Evolutionary conservation across 2,113 vertebrate species (phyloP).

Genomic region (Corythaixoides concolor): DNA sequence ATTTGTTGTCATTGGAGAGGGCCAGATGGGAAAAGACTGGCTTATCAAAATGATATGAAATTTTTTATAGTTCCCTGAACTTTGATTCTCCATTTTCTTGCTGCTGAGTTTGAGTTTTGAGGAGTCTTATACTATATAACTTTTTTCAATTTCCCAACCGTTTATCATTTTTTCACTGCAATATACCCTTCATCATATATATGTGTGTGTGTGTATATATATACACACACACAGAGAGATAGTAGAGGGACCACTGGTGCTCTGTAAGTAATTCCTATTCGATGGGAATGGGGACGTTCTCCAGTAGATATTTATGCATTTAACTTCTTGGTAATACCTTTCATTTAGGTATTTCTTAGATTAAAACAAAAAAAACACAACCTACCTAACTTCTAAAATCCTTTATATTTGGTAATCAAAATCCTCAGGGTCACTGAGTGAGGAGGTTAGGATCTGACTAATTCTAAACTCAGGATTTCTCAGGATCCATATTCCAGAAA

Average conservation of each 20-base stretch:
- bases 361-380: not conserved
- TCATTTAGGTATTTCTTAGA: not conserved
- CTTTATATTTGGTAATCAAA: not conserved
- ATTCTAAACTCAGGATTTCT: not conserved
- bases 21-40: not conserved
- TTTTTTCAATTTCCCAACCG: not conserved
- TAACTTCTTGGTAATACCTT: not conserved
- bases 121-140: not conserved
- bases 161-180: not conserved
- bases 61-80: not conserved
- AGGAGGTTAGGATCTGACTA: not conserved
- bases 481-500: not conserved
- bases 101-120: not conserved
- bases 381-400: not conserved
- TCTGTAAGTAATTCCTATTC: not conserved
- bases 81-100: not conserved
- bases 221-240: no score
- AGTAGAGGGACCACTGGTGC: not conserved
- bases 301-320: not conserved
- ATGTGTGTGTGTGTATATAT: no score
- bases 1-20: constrained; percentile 54
- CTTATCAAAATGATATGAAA: constrained; percentile 3
- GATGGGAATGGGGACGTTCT: not conserved
- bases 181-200: not conserved
- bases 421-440: not conserved